Evolutionary conservation across 2,888 invertebrate genomes (phyloP), one percentile per base, ranked within the genome.

Genomic region (Hypomecis atomaria): DNA sequence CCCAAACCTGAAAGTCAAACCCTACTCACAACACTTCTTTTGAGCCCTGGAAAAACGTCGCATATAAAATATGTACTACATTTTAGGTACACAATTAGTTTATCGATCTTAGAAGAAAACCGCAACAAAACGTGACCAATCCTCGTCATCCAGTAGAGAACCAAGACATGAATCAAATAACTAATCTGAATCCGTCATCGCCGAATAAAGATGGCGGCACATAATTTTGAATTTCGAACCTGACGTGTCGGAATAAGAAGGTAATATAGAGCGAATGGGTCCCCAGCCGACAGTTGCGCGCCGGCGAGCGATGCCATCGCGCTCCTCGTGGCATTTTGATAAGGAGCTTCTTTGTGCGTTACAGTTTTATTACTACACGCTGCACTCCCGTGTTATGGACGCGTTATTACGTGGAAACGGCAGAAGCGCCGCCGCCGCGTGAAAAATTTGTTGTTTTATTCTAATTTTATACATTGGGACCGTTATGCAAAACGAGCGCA

Each of bases 141-240:
- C 70, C 69, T 70, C 59, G 71, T 74, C 73, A 71, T 67, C 70
- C 71, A 71, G 54, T 66, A 70, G 65, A 69, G 70, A 74, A 74
- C 65, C 71, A 72, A 71, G 65, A 69, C 77, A 79, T 83, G 81
- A 80, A 84, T 85, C 85, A 83, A 76, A 75, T 66, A 68, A 67
- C 71, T 77, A 79, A 83, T 84, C 82, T 84, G 84, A 85, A 85
- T 85, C 81, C 80, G 87, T 88, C 88, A 85, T 81, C 86, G 79
- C 75, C 63, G 72, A 81, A 78, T 81, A 81, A 86, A 85, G 82
- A 86, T 85, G 85, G 86, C 82, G 80, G 67, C 68, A 67, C 65
- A 71, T 81, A 84, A 83, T 87, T 87, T 84, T 75, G 79, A 84
- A 84, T 82, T 84, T 83, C 73, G 75, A 76, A 78, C 77, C 73